These are phyloP conservation scores for Calcarius lapponicus DNA, from an alignment of 2,797 vertebrate species.

Conservation along the genomic window DNA sequence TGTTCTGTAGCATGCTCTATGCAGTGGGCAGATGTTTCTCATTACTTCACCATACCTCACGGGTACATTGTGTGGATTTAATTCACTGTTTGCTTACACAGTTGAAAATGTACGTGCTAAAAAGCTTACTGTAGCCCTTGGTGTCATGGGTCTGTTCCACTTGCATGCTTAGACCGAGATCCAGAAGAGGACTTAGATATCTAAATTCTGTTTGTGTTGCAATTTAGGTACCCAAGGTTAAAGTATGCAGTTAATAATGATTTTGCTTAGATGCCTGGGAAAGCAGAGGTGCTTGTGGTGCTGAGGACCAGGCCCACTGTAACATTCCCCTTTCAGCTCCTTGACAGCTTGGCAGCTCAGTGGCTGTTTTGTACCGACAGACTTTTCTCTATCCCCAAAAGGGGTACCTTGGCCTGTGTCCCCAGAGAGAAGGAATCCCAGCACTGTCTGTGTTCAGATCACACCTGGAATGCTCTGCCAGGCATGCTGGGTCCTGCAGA, in stretches of 20 bases:
- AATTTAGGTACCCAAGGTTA: background rate
- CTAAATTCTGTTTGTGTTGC: background rate
- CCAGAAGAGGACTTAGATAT: background rate
- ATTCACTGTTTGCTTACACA: background rate
- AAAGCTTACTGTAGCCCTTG: background rate
- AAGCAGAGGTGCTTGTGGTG: background rate
- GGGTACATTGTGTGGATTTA: background rate
- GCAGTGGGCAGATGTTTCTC: background rate
- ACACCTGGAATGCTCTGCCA: fast-evolving
- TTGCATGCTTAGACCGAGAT: background rate
- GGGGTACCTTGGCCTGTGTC: fast-evolving
- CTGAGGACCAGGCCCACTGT: background rate
- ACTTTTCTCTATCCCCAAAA: background rate
- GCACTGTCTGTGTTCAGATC: background rate
- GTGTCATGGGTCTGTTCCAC: background rate
- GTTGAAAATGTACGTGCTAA: background rate
- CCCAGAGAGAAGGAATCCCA: background rate
- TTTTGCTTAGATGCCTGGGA: background rate
- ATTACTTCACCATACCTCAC: background rate
- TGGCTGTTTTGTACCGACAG: background rate
- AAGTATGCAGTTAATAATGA: background rate
- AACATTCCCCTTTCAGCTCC: background rate
- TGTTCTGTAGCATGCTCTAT: background rate
- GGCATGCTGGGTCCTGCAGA: fast-evolving
- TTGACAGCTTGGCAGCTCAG: background rate